Base-by-base conservation (phyloP, 2,888 invertebrate species). In the Dynastes grantii region DNA sequence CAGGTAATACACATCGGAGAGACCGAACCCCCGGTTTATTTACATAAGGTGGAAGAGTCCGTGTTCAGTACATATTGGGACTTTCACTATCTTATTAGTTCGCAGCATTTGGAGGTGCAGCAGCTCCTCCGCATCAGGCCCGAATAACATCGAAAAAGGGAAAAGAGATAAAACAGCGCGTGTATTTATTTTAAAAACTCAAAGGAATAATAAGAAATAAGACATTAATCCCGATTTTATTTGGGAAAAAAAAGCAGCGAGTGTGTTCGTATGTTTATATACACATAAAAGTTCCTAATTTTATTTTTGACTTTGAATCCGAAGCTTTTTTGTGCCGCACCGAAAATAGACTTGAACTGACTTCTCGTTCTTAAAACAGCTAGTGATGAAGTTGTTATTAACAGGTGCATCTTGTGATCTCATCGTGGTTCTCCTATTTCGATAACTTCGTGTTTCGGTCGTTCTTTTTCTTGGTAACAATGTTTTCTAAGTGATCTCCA, bases 51-150 rank as follows among this genome's bases (percentile, higher is more conserved):
- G 85, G 73, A 85, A 84, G 85, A 85, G 83, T 86, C 84, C 85
- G 85, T 85, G 86, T 85, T 87, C 88, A 88, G 89, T 88, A 86
- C 86, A 84, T 86, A 86, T 85, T 87, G 88, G 87, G 88, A 89
- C 89, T 89, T 89, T 89, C 89, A 89, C 89, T 88, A 88, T 88
- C 88, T 86, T 85, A 87, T 87, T 87, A 87, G 86, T 87, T 84
- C 84, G 84, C 82, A 85, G 87, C 85, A 81, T 84, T 84, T 80
- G 82, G 81, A 80, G 78, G 81, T 81, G 80, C 63, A 81, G 76
- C 78, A 80, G 73, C 73, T 75, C 61, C 61, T 61, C 49, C 45
- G 45, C 61, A 22, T 11, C 13, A 29, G 32, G 29, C 22, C 53
- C 55, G 8, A 58, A 58, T 22, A 58, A n/a, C 55, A 4, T 11